Evolutionary conservation across 2,888 invertebrate species (phyloP).

Genomic region (Pelosia muscerda): DNA sequence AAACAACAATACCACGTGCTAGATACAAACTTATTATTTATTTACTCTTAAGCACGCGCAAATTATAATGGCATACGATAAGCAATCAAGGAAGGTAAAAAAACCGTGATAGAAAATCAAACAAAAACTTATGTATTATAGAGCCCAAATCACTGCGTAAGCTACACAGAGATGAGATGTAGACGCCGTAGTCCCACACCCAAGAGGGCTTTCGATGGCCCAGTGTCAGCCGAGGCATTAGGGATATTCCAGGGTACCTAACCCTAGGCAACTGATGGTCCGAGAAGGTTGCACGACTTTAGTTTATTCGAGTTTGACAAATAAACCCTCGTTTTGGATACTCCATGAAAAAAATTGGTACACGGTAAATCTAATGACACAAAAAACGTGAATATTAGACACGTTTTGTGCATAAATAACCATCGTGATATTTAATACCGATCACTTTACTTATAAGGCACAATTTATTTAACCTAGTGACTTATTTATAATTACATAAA

Average conservation of each 20-base stretch:
- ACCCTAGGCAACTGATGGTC: no score
- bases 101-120: not conserved
- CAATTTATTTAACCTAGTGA: conserved; percentile 7
- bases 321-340: no score
- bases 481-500: conserved; percentile 13
- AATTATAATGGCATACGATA: not conserved
- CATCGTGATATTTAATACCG: not conserved
- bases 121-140: not conserved
- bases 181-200: no score
- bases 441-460: conserved; percentile 3
- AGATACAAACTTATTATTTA: not conserved
- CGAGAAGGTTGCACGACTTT: no score
- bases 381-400: not conserved
- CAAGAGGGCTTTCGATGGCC: no score
- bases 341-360: no score
- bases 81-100: not conserved
- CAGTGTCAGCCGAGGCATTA: no score
- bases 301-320: no score
- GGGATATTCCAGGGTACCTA: no score
- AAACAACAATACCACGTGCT: not conserved
- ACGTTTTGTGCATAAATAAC: conserved; percentile 1
- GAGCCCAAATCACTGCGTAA: not conserved
- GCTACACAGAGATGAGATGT: no score
- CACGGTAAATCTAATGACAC: not conserved
- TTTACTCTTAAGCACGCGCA: not conserved